Conservation (phyloP, 1,140 invertebrate genomes). For the Zaprionus capensis region DNA sequence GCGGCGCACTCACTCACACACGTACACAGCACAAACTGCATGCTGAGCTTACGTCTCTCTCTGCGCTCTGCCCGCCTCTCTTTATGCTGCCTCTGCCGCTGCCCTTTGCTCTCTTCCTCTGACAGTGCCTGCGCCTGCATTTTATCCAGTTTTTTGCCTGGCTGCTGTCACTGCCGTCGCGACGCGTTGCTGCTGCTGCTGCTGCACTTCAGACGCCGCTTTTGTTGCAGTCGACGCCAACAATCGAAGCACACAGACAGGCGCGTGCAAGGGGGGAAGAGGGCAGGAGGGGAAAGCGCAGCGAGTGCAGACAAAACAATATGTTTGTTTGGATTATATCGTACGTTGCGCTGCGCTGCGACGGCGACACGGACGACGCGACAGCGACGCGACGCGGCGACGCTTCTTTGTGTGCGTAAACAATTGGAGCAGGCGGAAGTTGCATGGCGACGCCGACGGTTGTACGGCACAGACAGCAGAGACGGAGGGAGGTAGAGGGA, state of each 20-base stretch:
- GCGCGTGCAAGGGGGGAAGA: constrained; percentile 36
- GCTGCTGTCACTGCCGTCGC: constrained; percentile 25
- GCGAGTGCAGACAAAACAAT: constrained; percentile 75
- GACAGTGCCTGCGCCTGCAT: constrained; percentile 10
- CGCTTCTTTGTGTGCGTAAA: constrained; percentile 79
- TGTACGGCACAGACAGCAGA: constrained; percentile 54
- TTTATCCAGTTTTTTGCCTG: constrained; percentile 41
- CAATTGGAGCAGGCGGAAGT: constrained; percentile 82
- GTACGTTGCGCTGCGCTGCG: constrained; percentile 29
- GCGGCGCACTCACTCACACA: constrained; percentile 10
- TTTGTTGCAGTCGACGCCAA: constrained; percentile 55
- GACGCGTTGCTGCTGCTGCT: constrained; percentile 30
- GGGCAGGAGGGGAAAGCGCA: constrained; percentile 7
- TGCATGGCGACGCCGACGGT: constrained; percentile 60
- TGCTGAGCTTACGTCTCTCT: constrained; percentile 53
- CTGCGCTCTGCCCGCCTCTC: neutral
- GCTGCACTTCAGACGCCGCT: constrained; percentile 74
- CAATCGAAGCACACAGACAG: constrained; percentile 73
- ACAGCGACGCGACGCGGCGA: constrained; percentile 61
- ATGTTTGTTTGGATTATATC: constrained; percentile 82
- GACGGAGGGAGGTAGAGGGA: neutral
- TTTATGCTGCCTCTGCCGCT: neutral
- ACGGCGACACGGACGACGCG: constrained; percentile 16
- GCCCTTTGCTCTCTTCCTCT: neutral
- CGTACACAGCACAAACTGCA: constrained; percentile 50